A percentile compares a stretch with the other conserved stretches of the same genome.
Evolutionary conservation across 2,113 vertebrate genomes (phyloP).

Genomic region (Hiodon tergisus): DNA sequence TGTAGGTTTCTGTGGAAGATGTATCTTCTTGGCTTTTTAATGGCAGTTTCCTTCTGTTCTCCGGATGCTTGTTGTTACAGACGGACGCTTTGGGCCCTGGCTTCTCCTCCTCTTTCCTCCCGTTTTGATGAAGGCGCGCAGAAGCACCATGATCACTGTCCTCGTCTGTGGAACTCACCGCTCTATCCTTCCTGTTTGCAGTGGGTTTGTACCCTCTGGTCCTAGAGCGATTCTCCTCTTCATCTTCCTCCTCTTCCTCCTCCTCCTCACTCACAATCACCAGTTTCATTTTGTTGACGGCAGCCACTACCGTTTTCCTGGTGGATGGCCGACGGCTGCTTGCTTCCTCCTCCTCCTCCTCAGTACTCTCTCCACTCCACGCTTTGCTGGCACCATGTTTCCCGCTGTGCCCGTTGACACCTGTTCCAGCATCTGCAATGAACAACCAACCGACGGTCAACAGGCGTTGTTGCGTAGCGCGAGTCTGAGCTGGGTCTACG

Average conservation of each 20-base stretch:
- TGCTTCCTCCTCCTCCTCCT: conserved; percentile 24
- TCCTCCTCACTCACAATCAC: conserved; percentile 41
- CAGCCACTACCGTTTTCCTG: conserved; percentile 37
- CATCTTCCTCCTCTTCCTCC: conserved; percentile 38
- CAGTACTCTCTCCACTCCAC: conserved; percentile 43
- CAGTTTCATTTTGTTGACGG: conserved; percentile 43
- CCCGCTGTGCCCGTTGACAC: conserved; percentile 53
- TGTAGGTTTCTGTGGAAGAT: conserved; percentile 44
- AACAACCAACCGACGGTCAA: background rate
- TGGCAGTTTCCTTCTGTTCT: conserved; percentile 42
- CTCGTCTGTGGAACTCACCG: conserved; percentile 52
- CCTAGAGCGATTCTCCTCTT: conserved; percentile 31
- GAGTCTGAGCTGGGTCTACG: too few species aligned
- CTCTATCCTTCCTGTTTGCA: conserved; percentile 1
- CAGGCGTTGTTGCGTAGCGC: background rate
- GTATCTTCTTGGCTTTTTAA: conserved; percentile 55
- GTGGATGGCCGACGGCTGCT: conserved; percentile 32
- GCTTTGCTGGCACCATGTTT: conserved; percentile 28
- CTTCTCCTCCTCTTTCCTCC: conserved; percentile 41
- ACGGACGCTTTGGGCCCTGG: conserved; percentile 25
- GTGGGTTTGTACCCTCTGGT: conserved; percentile 33
- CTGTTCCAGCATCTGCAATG: conserved; percentile 43
- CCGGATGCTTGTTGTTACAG: conserved; percentile 20
- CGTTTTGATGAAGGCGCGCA: conserved; percentile 57
- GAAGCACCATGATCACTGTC: conserved; percentile 29